Conservation (phyloP, 2,113 vertebrate genomes). For the Indri indri region DNA sequence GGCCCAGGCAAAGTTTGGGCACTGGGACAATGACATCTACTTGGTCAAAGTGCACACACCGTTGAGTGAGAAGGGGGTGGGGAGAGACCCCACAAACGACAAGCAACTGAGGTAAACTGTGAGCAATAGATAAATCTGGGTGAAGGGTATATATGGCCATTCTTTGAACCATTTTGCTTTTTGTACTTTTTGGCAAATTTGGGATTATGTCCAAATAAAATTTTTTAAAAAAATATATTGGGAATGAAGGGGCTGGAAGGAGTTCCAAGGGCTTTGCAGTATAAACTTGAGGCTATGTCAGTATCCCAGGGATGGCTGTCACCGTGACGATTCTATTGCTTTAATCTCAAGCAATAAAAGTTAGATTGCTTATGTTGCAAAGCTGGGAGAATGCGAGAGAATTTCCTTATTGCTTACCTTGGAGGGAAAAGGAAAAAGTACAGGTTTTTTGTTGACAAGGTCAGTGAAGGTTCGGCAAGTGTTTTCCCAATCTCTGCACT, state of each 20-base stretch:
- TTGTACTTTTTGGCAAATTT: not conserved
- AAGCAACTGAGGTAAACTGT: not conserved
- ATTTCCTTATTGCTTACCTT: constrained; percentile 40
- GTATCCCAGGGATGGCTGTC: not conserved
- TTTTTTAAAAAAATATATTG: not conserved
- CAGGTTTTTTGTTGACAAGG: constrained; percentile 1
- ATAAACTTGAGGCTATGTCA: not conserved
- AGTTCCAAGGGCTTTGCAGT: not conserved
- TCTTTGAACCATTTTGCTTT: not conserved
- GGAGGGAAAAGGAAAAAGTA: not conserved
- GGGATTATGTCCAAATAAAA: not conserved
- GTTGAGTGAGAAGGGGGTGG: not conserved
- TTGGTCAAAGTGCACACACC: not conserved
- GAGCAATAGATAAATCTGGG: not conserved
- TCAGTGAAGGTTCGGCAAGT: not conserved
- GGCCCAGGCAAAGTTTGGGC: not conserved
- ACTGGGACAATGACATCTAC: not conserved
- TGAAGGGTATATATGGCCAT: not conserved
- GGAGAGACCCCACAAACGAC: not conserved
- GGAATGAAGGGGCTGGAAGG: not conserved
- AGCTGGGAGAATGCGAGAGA: not conserved
- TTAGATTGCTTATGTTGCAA: not conserved
- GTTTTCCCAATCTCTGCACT: not conserved
- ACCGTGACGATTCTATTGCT: not conserved
- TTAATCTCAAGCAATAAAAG: constrained; percentile 37